Evolutionary conservation across 2,888 invertebrate species (phyloP), one percentile per base, ranked within the genome.

Genomic region (Tipula vernalis): DNA sequence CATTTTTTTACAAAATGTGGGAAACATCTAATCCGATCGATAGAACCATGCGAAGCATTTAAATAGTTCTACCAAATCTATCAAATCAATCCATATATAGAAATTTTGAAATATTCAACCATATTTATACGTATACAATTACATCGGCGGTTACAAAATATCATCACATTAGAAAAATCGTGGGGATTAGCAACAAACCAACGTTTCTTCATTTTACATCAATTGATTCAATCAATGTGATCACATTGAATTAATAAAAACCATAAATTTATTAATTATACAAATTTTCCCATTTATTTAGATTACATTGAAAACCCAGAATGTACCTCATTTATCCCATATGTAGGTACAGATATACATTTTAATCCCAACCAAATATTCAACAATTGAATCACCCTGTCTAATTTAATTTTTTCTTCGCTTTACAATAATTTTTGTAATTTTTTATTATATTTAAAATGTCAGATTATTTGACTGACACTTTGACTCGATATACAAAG

Each of bases 401-500:
- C 18, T 10, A 71, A 71, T 71, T 18, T 18, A 71, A 28, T 28
- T 10, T 71, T 71, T 71, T 71, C 12, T 8, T 71, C 71, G 28
- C 28, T 28, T 71, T 28, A 2, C 71, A 71, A 71, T 5, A 0
- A 39, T 36, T n/a, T 84, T 28, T 28, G n/a, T 28, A 28, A 28
- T 28, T 28, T 8, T 84, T 36, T n/a, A 39, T 8, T 84, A n/a
- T 83, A 83, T 36, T 44, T 18, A 18, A 89, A 88, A 90, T 90
- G 90, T 90, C 90, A 90, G 90, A 89, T 89, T 88, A 88, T 89
- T 90, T 90, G 90, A 90, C 90, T 90, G 90, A 90, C 90, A 90
- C 89, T 90, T 90, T 90, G 90, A 90, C 90, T 90, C 44, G 71
- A 5, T 6, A 71, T 10, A 71, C 71, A 71, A 71, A 51, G 51